phyloP scores from a whole-genome alignment of 2,888 invertebrate genomes.

The Cryptophagus acutangulus region DNA sequence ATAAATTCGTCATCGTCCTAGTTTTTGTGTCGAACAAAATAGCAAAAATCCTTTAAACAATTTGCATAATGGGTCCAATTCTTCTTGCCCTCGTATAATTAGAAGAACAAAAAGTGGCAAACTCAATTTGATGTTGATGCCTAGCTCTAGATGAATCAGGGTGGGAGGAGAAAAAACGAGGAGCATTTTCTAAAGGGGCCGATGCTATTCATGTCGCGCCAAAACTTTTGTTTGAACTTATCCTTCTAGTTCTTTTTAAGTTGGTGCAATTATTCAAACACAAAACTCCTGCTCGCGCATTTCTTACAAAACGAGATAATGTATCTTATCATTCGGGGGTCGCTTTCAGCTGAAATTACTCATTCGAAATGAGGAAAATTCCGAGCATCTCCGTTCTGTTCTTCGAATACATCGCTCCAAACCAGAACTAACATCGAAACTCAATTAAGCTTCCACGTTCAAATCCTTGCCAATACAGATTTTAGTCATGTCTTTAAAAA shows the following conservation, averaged over 20 bases:
- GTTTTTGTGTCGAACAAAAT: too few species aligned
- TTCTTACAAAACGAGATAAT: constrained; percentile 1
- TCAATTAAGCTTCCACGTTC: constrained; percentile 27
- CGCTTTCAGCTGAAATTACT: constrained; percentile 18
- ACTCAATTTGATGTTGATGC: too few species aligned
- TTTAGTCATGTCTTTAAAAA: constrained; percentile 11
- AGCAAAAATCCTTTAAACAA: too few species aligned
- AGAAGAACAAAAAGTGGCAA: too few species aligned
- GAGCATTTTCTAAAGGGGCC: too few species aligned
- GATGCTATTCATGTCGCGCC: neutral
- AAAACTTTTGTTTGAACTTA: constrained; percentile 4
- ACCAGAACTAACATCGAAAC: constrained; percentile 26
- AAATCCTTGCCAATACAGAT: constrained; percentile 24
- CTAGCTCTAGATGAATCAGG: too few species aligned
- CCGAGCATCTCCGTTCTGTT: constrained; percentile 7
- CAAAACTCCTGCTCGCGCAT: too few species aligned
- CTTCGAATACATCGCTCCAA: neutral
- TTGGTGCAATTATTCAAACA: constrained; percentile 1
- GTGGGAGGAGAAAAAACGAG: too few species aligned
- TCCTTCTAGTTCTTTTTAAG: neutral
- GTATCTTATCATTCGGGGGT: neutral
- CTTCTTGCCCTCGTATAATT: too few species aligned
- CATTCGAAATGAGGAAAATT: constrained; percentile 23
- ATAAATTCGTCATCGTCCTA: too few species aligned
- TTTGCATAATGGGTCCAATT: too few species aligned